Evolutionary conservation across 2,888 invertebrate genomes (phyloP).

Genomic region (Leptodirus hochenwartii): DNA sequence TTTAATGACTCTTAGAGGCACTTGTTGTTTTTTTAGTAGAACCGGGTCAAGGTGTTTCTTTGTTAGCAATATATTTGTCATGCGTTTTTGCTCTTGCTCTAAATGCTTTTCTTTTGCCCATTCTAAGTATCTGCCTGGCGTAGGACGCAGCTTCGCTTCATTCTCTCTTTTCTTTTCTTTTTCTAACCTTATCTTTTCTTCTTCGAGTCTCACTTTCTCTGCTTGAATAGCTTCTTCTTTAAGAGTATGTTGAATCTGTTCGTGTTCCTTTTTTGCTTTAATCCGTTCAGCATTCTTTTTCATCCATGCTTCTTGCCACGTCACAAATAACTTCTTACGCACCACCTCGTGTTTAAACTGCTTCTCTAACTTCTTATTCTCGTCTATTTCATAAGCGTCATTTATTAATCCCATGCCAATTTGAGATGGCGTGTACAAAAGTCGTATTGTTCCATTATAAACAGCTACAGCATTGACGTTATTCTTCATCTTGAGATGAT

Average conservation of each 20-base stretch:
- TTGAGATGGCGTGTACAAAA: neutral
- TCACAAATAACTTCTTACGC: constrained; percentile 31
- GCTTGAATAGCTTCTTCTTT: constrained; percentile 28
- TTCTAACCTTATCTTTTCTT: constrained; percentile 11
- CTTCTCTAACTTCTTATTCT: constrained; percentile 20
- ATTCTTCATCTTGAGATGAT: constrained; percentile 34
- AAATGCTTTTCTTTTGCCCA: constrained; percentile 37
- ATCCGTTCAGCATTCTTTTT: constrained; percentile 24
- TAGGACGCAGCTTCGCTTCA: constrained; percentile 10
- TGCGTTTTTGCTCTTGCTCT: constrained; percentile 42
- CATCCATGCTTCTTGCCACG: constrained; percentile 44
- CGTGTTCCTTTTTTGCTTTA: constrained; percentile 26
- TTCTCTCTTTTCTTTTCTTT: constrained; percentile 13
- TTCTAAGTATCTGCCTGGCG: constrained; percentile 17
- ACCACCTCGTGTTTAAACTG: constrained; percentile 35
- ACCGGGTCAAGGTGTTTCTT: constrained; percentile 43
- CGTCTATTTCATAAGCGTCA: constrained; percentile 12
- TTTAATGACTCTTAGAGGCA: constrained; percentile 39
- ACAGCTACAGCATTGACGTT: constrained; percentile 51
- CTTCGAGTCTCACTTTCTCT: constrained; percentile 27
- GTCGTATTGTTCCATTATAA: constrained; percentile 43
- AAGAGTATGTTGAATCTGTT: constrained; percentile 15
- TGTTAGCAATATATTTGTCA: constrained; percentile 41
- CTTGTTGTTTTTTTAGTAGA: constrained; percentile 38
- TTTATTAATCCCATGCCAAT: constrained; percentile 17